These are phyloP conservation scores for Pseudolaguvia tuberculata DNA, from an alignment of 2,113 vertebrate genomes.

Conservation along the genomic window DNA sequence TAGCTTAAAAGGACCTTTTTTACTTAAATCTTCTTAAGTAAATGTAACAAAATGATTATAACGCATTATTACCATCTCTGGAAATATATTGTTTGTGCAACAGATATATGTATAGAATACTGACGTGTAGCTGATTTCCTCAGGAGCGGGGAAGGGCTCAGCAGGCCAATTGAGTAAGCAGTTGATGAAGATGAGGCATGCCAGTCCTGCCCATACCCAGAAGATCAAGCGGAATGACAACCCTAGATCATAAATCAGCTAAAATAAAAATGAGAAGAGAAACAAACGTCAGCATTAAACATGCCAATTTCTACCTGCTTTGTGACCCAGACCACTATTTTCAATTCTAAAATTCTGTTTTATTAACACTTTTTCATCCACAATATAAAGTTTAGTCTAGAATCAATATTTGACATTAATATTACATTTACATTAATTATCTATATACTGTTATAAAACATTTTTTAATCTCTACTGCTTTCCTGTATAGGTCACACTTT, in stretches of 20 bases:
- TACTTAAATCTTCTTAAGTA: too few species aligned
- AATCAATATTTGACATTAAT: neutral
- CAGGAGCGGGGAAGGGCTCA: slow-evolving; percentile 77
- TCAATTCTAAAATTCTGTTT: too few species aligned
- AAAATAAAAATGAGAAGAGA: slow-evolving; percentile 52
- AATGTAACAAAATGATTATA: too few species aligned
- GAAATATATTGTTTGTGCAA: slow-evolving; percentile 2
- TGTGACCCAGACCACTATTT: neutral
- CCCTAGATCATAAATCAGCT: slow-evolving; percentile 79
- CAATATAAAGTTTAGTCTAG: neutral
- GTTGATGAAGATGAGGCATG: slow-evolving; percentile 79
- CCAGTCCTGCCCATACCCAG: slow-evolving; percentile 77
- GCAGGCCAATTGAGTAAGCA: slow-evolving; percentile 81
- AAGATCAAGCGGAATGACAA: slow-evolving; percentile 76
- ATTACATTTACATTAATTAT: too few species aligned
- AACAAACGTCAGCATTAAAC: neutral
- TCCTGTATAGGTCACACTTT: neutral
- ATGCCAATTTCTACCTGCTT: neutral
- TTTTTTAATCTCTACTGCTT: neutral
- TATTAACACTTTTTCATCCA: neutral
- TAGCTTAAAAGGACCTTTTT: too few species aligned
- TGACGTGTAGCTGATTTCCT: slow-evolving; percentile 77
- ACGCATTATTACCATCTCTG: too few species aligned
- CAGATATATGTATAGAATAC: slow-evolving; percentile 56
- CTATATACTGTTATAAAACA: neutral